Base-by-base conservation (phyloP, 2,113 vertebrate species). In the Vireo altiloquus region DNA sequence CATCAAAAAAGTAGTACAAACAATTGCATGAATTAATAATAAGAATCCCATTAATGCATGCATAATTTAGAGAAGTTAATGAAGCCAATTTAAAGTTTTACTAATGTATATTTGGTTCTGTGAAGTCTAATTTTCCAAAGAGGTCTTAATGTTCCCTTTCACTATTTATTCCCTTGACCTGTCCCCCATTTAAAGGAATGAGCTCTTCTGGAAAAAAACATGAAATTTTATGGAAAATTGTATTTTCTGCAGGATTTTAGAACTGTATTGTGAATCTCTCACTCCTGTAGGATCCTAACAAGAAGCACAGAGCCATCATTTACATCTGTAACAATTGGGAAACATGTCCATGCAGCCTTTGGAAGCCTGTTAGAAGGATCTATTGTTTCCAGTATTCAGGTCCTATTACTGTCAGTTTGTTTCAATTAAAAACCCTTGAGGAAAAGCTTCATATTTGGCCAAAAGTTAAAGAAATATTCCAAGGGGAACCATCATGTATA, bases 21-120 rank as follows among this genome's bases (percentile, higher is more conserved):
- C 97, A 97, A 97, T 96, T 91, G 91, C 75, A 96, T 90, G 92
- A 97, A 97, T 97, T 97, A 97, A 98, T 97, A 98, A 97, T 96
- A 97, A 97, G 96, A 93, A 89, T 92, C 60, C 83, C 96, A 92
- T 96, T 97, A 97, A 97, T 81, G 81, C 61, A 71, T 78, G 52
- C 40, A 90, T 84, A 96, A 97, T 97, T 96, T 95, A 96, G 88
- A 90, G 61, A 91, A 91, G 89, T 89, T 98, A 98, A 98, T 97
- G 91, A 97, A 97, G 71, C 40, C 65, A 87, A 91, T 93, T 96
- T 87, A 47, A 96, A 97, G 52, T 96, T 97, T 93, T 79, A 56
- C 63, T 94, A 96, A 96, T 91, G 80, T 93, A 92, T 80, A 78
- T 96, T 97, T 95, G 89, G 60, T 92, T 81, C 87, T 96, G 81